A percentile compares a stretch with the other conserved stretches of the same genome.
Evolutionary conservation across 2,888 invertebrate genomes (phyloP).

Genomic region (Neoascia interrupta): DNA sequence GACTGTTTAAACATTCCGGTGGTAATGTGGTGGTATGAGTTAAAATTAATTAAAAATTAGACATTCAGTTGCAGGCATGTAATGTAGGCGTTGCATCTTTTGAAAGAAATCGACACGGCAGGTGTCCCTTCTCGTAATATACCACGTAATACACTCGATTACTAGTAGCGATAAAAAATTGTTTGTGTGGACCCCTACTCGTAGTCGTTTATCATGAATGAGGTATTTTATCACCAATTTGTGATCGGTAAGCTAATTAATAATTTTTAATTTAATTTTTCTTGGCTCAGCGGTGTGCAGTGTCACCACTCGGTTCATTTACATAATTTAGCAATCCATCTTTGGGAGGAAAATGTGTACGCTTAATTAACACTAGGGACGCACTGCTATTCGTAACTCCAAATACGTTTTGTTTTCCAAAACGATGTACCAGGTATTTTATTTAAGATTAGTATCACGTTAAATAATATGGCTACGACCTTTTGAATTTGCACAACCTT

Average conservation of each 20-base stretch:
- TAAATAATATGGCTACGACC: too few species aligned
- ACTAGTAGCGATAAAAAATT: constrained; percentile 22
- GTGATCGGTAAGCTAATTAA: constrained; percentile 8
- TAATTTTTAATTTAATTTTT: not conserved
- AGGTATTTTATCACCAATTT: constrained; percentile 16
- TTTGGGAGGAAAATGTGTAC: constrained; percentile 10
- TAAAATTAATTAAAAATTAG: constrained; percentile 22
- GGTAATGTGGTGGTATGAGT: too few species aligned
- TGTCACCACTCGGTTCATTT: constrained; percentile 26
- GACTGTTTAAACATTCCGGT: constrained; percentile 16
- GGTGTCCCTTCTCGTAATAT: constrained; percentile 10
- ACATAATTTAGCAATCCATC: constrained; percentile 19
- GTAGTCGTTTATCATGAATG: not conserved
- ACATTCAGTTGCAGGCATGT: not conserved
- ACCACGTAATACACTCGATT: constrained; percentile 24
- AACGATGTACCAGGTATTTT: too few species aligned
- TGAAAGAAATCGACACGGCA: constrained; percentile 1
- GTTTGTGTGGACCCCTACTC: not conserved
- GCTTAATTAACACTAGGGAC: constrained; percentile 14
- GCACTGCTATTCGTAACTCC: too few species aligned
- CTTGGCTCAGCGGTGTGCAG: not conserved
- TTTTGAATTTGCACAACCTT: too few species aligned
- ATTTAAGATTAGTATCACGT: too few species aligned
- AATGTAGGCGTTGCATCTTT: constrained; percentile 12
- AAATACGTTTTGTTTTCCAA: too few species aligned